Base-by-base conservation (phyloP, 2,797 vertebrate genomes). In the Sebastiscus albofasciatus region DNA sequence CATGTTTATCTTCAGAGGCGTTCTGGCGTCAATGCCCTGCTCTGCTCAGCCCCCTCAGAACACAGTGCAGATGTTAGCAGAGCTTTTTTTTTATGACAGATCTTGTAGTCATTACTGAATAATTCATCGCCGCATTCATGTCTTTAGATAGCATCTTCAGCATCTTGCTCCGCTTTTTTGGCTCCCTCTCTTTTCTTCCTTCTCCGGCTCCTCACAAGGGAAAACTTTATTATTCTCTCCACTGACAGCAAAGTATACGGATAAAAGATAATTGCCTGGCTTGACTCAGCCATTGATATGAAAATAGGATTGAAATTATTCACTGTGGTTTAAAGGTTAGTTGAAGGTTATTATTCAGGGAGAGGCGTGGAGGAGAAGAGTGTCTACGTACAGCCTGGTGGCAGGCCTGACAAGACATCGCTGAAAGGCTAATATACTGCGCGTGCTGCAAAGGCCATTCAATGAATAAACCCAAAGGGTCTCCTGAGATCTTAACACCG, bases 291-390 rank as follows among this genome's bases (percentile, higher is more conserved):
- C 95, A 97, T 98, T 98, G 97, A 98, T 97, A 98, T 98, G 97
- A 98, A 98, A 98, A 99, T 98, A 95, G 96, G 97, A 95, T 96
- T 96, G 97, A 96, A 97, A 98, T 98, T 96, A 98, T 98, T 98
- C 96, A 96, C 95, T 89, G 93, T 86, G 86, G 96, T 98, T 97
- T 97, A 98, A 98, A 99, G 97, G 97, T 98, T 97, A 98, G 96
- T 97, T 97, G 97, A 98, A 99, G 97, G 97, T 99, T 97, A 97
- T 97, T 97, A 97, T 94, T 90, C 92, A 92, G 93, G 94, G 87
- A 89, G 89, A 90, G 90, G 89, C 89, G 77, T 80, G 71, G 87
- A 75, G 75, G 71, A 89, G 89, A 90, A 87, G 94, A 94, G 93
- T 90, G 91, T 92, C 93, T 85, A 90, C 84, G 88, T 92, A 93